phyloP scores from a whole-genome alignment of 2,888 invertebrate species.

The Alloscopus bannaensis region DNA sequence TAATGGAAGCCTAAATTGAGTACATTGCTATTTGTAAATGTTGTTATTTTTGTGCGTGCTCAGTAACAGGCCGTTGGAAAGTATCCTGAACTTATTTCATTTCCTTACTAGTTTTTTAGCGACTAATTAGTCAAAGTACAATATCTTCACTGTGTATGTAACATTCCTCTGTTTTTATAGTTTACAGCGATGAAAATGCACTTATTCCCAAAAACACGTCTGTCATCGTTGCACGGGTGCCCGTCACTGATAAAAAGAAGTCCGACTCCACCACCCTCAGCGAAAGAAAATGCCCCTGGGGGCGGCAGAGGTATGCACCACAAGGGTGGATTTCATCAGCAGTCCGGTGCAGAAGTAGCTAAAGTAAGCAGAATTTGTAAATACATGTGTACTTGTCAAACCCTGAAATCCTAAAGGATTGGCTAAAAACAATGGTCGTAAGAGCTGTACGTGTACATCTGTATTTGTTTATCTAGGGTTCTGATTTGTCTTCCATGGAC shows the following conservation, averaged over 20 bases:
- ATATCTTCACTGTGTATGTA: constrained; percentile 16
- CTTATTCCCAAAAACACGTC: constrained; percentile 98
- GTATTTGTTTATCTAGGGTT: no score
- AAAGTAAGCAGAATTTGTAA: constrained; percentile 66
- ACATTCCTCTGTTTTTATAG: no score
- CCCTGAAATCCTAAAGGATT: constrained; percentile 1
- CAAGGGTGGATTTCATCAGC: constrained; percentile 58
- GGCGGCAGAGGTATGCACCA: constrained; percentile 35
- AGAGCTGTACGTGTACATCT: no score
- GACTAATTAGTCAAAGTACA: not conserved
- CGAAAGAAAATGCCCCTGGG: constrained; percentile 39
- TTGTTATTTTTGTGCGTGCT: not conserved
- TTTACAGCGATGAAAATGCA: constrained; percentile 92
- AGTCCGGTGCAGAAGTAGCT: constrained; percentile 59
- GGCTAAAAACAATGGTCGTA: no score
- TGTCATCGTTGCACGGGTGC: constrained; percentile 94
- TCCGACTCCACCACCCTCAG: constrained; percentile 77
- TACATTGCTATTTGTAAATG: constrained; percentile 89
- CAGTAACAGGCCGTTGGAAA: no score
- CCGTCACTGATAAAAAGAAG: constrained; percentile 84
- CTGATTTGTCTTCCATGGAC: constrained; percentile 91
- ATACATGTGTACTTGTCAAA: no score
- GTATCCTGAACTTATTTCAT: no score
- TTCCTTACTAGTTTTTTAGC: no score
- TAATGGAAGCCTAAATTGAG: constrained; percentile 97